phyloP scores from a whole-genome alignment of 2,888 invertebrate species.

The Cryptops parisi region DNA sequence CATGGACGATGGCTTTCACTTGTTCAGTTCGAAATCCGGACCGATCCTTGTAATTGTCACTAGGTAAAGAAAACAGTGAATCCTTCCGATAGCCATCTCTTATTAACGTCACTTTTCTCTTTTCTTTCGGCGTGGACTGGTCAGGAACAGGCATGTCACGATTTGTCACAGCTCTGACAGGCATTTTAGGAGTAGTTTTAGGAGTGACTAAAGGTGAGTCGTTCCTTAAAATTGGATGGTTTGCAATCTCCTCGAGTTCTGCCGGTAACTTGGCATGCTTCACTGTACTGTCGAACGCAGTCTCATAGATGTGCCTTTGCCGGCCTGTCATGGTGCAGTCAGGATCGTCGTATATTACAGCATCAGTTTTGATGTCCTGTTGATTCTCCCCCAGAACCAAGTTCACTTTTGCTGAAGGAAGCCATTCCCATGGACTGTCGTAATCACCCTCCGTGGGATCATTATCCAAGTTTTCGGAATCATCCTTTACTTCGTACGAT shows the following conservation, averaged over 20 bases:
- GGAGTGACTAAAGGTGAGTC: constrained; percentile 3
- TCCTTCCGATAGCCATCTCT: not conserved
- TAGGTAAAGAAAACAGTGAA: not conserved
- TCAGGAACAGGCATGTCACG: not conserved
- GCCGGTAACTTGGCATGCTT: constrained; percentile 67
- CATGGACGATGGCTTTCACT: constrained; percentile 15
- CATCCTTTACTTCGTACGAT: not conserved
- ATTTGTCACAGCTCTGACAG: not conserved
- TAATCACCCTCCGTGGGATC: constrained; percentile 16
- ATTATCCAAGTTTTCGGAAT: not conserved
- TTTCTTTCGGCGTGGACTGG: constrained; percentile 6
- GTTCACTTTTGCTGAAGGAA: constrained; percentile 12
- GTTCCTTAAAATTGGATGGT: constrained; percentile 50
- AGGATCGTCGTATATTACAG: not conserved
- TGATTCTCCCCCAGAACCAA: constrained; percentile 7
- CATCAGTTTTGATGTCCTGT: not conserved
- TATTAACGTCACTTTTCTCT: constrained; percentile 10
- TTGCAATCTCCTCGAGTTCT: constrained; percentile 45
- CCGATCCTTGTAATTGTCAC: not conserved
- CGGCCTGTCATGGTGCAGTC: constrained; percentile 29
- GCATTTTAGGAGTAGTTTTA: constrained; percentile 7
- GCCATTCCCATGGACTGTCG: constrained; percentile 23
- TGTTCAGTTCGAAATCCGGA: constrained; percentile 7
- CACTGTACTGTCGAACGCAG: constrained; percentile 67
- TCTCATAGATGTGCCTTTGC: constrained; percentile 63